Evolutionary conservation across 1,140 invertebrate species (phyloP).

Genomic region (Yoshiicerus persimilis): DNA sequence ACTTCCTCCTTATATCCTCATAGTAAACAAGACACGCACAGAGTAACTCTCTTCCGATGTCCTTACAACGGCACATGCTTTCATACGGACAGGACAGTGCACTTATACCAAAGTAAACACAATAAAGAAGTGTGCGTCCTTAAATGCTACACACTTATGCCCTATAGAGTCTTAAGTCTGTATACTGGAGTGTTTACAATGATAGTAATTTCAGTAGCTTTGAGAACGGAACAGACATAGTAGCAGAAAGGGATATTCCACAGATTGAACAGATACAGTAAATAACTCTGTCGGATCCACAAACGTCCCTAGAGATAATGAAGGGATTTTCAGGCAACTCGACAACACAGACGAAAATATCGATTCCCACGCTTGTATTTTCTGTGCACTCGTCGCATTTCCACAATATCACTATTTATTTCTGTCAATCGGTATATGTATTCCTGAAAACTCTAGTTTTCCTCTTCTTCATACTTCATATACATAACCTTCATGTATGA

Average conservation of each 20-base stretch:
- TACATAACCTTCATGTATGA: too few species aligned
- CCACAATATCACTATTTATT: neutral
- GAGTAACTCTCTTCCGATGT: too few species aligned
- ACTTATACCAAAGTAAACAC: too few species aligned
- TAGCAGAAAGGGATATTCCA: neutral
- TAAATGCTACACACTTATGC: too few species aligned
- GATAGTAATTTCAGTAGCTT: too few species aligned
- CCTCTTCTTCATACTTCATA: too few species aligned
- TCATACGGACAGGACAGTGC: too few species aligned
- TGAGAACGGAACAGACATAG: neutral
- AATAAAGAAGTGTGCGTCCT: too few species aligned
- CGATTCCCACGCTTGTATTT: neutral
- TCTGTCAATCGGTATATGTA: neutral
- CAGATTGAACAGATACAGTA: neutral
- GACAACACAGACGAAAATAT: neutral
- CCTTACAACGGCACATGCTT: too few species aligned
- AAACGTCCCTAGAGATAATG: neutral
- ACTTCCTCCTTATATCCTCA: too few species aligned
- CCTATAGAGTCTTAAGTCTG: too few species aligned
- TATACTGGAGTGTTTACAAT: too few species aligned
- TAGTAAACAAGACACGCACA: neutral
- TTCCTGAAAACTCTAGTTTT: neutral
- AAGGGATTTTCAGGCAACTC: neutral
- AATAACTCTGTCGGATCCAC: neutral
- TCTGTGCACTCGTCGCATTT: neutral